phyloP scores from a whole-genome alignment of 1,140 invertebrate genomes.

The Lysiphlebus fabarum region DNA sequence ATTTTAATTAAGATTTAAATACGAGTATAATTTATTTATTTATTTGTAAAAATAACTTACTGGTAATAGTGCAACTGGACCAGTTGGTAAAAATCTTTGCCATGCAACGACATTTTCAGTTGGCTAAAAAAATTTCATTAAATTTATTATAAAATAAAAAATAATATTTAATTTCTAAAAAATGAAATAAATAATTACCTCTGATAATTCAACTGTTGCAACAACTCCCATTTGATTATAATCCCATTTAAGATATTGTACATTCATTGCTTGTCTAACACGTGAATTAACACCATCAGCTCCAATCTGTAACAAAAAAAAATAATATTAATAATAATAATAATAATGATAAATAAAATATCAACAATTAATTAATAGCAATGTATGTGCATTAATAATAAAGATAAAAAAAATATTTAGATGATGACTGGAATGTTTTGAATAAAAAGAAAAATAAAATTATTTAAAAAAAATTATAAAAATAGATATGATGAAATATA shows the following conservation, averaged over 20 bases:
- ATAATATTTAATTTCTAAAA: too few relatives aligned
- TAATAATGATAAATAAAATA: too few relatives aligned
- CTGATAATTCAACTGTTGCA: slow-evolving; percentile 77
- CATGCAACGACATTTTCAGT: slow-evolving; percentile 83
- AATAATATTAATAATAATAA: too few relatives aligned
- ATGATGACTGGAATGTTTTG: too few relatives aligned
- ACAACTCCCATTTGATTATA: slow-evolving; percentile 91
- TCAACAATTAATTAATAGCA: too few relatives aligned
- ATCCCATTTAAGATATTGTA: slow-evolving; percentile 74
- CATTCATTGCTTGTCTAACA: slow-evolving; percentile 76
- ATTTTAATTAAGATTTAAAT: slow-evolving; percentile 9
- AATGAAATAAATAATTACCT: slow-evolving; percentile 56
- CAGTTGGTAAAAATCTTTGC: slow-evolving; percentile 90
- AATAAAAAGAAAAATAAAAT: too few relatives aligned
- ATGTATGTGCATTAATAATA: too few relatives aligned
- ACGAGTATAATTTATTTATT: slow-evolving; percentile 9
- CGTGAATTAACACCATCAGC: slow-evolving; percentile 90
- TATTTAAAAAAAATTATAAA: too few relatives aligned
- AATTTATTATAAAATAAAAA: slow-evolving; percentile 11
- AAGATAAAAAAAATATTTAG: too few relatives aligned
- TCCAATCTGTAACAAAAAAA: slow-evolving; percentile 67
- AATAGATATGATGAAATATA: too few relatives aligned
- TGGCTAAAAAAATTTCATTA: slow-evolving; percentile 56
- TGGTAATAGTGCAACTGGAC: slow-evolving; percentile 88
- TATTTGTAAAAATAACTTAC: slow-evolving; percentile 59